A percentile compares a stretch with the other conserved stretches of the same genome.
Conservation (phyloP, 2,113 vertebrate genomes). For the Sigmodon hispidus region DNA sequence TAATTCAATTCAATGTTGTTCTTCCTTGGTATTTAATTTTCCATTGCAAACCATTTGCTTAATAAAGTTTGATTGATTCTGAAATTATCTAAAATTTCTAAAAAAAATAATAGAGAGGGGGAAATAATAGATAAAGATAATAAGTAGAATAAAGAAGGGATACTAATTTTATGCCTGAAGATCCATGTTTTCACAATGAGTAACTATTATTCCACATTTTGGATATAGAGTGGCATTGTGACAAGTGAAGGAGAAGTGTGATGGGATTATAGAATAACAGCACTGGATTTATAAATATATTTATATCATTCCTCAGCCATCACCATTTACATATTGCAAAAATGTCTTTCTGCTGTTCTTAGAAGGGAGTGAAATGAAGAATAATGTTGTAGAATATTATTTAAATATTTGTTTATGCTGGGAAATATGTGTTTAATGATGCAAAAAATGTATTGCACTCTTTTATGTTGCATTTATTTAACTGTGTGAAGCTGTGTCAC, state of each 20-base stretch:
- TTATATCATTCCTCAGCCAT: not conserved
- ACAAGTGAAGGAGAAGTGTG: not conserved
- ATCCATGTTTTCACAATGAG: slow-evolving; percentile 9
- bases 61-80: slow-evolving; percentile 7
- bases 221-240: not conserved
- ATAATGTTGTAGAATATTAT: not conserved
- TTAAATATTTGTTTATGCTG: not conserved
- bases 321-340: slow-evolving; percentile 37
- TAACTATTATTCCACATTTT: not conserved
- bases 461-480: not conserved
- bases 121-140: not conserved
- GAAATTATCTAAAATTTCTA: slow-evolving; percentile 37
- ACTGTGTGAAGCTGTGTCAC: not conserved
- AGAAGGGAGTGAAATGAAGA: slow-evolving; percentile 28
- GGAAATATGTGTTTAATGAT: not conserved
- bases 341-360: not conserved
- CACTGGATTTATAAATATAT: not conserved
- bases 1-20: not conserved
- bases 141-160: not conserved
- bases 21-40: slow-evolving; percentile 1
- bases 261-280: not conserved
- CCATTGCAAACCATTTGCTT: not conserved
- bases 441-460: not conserved
- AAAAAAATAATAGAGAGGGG: not conserved
- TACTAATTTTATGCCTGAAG: not conserved